Conservation (phyloP, 2,888 invertebrate genomes). For the Argynnis bischoffii region DNA sequence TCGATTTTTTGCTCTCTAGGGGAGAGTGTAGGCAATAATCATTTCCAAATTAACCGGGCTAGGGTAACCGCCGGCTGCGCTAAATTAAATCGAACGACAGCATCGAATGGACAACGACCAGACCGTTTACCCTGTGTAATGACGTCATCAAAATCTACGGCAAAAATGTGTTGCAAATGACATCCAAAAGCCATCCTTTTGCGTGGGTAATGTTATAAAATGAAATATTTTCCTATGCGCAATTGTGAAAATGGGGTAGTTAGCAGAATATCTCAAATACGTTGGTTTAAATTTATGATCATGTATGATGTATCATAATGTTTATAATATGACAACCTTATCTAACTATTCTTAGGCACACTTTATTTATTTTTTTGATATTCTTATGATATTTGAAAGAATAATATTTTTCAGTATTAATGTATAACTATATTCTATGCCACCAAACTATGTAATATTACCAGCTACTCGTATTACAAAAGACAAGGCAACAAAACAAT, state of each 20-base stretch:
- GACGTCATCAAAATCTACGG: conserved; percentile 70
- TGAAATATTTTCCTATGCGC: conserved; percentile 22
- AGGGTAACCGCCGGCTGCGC: conserved; percentile 67
- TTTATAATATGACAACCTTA: too few species aligned
- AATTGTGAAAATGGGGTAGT: background rate
- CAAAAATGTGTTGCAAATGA: conserved; percentile 75
- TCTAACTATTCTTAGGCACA: too few species aligned
- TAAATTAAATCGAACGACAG: conserved; percentile 75
- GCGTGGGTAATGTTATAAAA: conserved; percentile 43
- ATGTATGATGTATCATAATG: too few species aligned
- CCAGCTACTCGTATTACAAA: conserved; percentile 56
- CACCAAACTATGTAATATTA: conserved; percentile 55
- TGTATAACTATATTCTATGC: conserved; percentile 50
- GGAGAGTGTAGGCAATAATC: conserved; percentile 68
- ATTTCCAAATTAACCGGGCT: conserved; percentile 74
- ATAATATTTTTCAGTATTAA: conserved; percentile 34
- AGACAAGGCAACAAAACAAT: conserved; percentile 67
- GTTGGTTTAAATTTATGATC: background rate
- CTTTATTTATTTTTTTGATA: too few species aligned
- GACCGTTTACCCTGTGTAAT: conserved; percentile 67
- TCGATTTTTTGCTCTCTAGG: conserved; percentile 51
- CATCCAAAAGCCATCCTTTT: conserved; percentile 48
- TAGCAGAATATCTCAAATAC: background rate
- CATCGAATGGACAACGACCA: conserved; percentile 64
- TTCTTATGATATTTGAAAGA: background rate